Base-by-base conservation (phyloP, 1,140 invertebrate genomes). In the Drosophila novamexicana region DNA sequence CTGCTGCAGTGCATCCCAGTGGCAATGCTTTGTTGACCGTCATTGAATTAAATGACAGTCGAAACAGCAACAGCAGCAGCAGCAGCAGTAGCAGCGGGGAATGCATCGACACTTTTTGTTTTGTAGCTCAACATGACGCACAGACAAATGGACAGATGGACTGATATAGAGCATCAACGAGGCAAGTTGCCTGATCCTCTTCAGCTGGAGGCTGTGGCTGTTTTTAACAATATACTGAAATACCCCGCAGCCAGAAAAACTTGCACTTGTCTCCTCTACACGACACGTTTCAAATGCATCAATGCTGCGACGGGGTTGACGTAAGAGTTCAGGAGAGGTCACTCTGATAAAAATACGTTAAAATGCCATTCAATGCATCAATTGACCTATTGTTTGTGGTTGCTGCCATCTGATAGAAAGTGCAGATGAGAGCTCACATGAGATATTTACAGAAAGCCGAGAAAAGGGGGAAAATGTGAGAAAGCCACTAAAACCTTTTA, bases 21-120 rank as follows among this genome's bases (percentile, higher is more conserved):
- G 76, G 83, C 76, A 61, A 71, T 65, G 72, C 79, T 82, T 88
- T 86, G 82, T 82, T 88, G 82, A 82, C 72, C 68, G 83, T 86
- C 83, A 86, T 86, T 86, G 83, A 86, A 86, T 86, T 86, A 86
- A 86, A 86, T 88, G 82, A 62, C 72, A 72, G 79, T 45, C 75
- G 69, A 74, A 68, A 64, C 70, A 75, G 47, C 62, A 68, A 61
- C 70, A 75, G 47, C 62, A 74, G 36, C 59, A 47, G 49, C 54
- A 69, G 49, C 61, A 74, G 36, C 59, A 47, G 49, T 49, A 69
- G 49, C 61, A 39, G 56, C 61, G 37, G 40, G n/a, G 52, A 32
- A 50, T 36, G 57, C 42, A n/a, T 59, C 34, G 37, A 16, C 49
- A 53, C 65, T 74, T 74, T 74, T 74, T 74, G 65, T 59, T 74